Evolutionary conservation across 2,797 vertebrate species (phyloP), one percentile per base, ranked within the genome.

Genomic region (Pangasius sanitwongsei): DNA sequence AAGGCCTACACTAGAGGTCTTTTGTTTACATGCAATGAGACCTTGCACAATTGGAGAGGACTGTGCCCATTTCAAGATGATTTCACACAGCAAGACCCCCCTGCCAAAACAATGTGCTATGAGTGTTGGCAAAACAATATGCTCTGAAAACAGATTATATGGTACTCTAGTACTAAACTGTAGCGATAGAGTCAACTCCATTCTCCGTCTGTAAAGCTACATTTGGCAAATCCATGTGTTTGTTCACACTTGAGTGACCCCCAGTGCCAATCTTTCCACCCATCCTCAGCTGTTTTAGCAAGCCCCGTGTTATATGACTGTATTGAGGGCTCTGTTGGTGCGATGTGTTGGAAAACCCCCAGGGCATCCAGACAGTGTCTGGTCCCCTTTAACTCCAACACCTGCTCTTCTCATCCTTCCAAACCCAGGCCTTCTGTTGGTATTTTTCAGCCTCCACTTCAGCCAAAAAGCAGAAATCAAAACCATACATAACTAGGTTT

Each of bases 301-400:
- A 6, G 65, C 61, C 80, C 87, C 9, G 74, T 81, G 65, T 88
- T 89, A 91, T 86, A 87, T 77, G 20, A 85, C 81, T 90, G 86
- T 67, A 89, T 81, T 37, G 88, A 90, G 80, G 82, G 81, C 57
- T 85, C 78, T 18, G 65, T 86, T 28, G 55, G 31, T 86, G n/a
- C 11, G 53, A 65, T 31, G 61, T 78, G 75, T 67, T 69, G 31
- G 25, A 67, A 89, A 65, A 85, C 59, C 84, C 86, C n/a, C 25
- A 70, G 28, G 86, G 11, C 34, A 6, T 48, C 37, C 78, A 78
- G 77, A 65, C n/a, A 61, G 69, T 61, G 72, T 89, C 89, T 78
- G 50, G 13, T 37, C 20, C 41, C 57, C 81, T 83, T 50, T 78
- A 84, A 53, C 31, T 89, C 59, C 41, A 83, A 61, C 91, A 91